These are phyloP conservation scores for Chionomys nivalis DNA, from an alignment of 2,113 vertebrate genomes.

Conservation along the genomic window DNA sequence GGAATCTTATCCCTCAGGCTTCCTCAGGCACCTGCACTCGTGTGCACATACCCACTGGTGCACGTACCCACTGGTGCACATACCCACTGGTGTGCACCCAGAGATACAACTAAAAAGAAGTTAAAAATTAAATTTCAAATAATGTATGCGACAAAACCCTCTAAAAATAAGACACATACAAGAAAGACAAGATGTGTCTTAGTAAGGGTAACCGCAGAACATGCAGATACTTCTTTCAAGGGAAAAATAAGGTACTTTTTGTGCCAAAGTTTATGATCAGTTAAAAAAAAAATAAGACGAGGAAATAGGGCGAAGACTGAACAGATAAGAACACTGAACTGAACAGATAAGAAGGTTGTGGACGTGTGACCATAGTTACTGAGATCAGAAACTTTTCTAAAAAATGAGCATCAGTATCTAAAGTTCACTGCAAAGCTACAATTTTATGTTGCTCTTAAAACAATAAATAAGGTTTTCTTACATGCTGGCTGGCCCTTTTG, in stretches of 20 bases:
- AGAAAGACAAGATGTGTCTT: neutral
- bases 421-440: neutral
- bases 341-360: neutral
- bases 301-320: neutral
- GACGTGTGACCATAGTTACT: neutral
- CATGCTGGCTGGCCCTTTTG: too few species aligned
- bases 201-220: neutral
- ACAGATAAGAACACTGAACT: too few species aligned
- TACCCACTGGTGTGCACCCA: too few species aligned
- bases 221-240: neutral
- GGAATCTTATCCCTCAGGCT: neutral
- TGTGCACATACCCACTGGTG: neutral
- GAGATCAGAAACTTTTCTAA: neutral
- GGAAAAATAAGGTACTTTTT: neutral
- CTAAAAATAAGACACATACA: neutral
- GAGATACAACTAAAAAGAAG: neutral
- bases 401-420: neutral
- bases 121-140: neutral
- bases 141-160: neutral
- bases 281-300: neutral
- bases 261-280: too few species aligned
- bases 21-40: neutral
- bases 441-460: neutral
- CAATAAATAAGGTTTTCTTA: neutral
- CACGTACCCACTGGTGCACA: too few species aligned